These are phyloP conservation scores for Athene noctua DNA, from an alignment of 2,113 vertebrate species.

Conservation along the genomic window DNA sequence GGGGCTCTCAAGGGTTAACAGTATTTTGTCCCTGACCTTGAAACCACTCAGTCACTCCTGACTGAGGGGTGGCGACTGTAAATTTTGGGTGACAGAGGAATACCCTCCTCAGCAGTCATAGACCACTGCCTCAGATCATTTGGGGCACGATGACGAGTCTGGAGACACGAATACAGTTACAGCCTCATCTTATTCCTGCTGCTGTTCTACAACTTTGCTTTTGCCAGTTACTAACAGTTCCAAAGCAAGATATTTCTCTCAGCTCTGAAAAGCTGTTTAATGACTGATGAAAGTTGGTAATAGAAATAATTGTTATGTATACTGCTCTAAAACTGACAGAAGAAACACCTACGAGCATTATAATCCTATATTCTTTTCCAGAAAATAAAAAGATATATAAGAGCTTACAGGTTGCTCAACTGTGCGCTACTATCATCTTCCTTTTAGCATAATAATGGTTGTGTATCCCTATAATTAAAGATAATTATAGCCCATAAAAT, in stretches of 20 bases:
- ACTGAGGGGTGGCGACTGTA: background rate
- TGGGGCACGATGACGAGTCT: background rate
- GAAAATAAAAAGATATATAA: slow-evolving; percentile 18
- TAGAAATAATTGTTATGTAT: background rate
- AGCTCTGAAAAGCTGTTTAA: background rate
- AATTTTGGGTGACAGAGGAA: background rate
- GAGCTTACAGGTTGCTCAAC: slow-evolving; percentile 24
- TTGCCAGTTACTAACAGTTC: background rate
- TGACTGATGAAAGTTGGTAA: background rate
- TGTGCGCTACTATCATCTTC: slow-evolving; percentile 51
- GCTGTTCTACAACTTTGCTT: background rate
- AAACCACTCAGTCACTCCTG: background rate
- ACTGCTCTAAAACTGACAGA: background rate
- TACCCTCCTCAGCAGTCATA: background rate
- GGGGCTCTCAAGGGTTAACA: background rate
- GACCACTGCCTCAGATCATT: background rate
- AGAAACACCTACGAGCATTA: background rate
- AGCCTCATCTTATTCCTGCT: background rate
- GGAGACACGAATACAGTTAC: background rate
- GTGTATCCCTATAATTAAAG: slow-evolving; percentile 57
- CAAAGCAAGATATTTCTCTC: background rate
- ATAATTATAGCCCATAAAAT: slow-evolving; percentile 66
- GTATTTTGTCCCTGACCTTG: background rate
- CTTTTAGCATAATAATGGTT: slow-evolving; percentile 62
- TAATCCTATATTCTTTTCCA: slow-evolving; percentile 16